phyloP scores from a whole-genome alignment of 2,888 invertebrate genomes.

The Dasysyrphus tricinctus region DNA sequence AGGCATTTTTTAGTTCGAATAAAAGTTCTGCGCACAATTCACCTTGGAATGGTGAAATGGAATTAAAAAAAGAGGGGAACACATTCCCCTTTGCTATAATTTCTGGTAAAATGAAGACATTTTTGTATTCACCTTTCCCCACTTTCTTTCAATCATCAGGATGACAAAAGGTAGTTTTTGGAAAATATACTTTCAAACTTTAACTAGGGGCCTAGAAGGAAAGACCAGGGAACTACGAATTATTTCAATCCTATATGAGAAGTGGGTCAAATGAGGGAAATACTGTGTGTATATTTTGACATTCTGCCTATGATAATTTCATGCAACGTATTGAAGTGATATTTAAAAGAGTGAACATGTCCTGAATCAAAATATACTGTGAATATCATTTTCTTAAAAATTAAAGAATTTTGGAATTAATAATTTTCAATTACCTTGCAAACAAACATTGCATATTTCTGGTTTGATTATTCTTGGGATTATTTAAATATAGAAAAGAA shows the following conservation, averaged over 20 bases:
- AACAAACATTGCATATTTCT: too few relatives aligned
- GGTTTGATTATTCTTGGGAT: too few relatives aligned
- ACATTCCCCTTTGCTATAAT: conserved; percentile 61
- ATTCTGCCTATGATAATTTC: background rate
- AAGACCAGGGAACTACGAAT: background rate
- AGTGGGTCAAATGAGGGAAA: conserved; percentile 10
- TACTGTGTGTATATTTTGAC: background rate
- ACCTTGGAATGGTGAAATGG: conserved; percentile 8
- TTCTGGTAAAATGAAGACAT: conserved; percentile 30
- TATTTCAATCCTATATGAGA: background rate
- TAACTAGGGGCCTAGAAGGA: background rate
- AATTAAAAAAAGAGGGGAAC: conserved; percentile 7
- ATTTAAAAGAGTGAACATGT: too few relatives aligned
- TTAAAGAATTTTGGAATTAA: too few relatives aligned
- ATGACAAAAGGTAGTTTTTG: conserved; percentile 9
- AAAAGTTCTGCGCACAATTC: conserved; percentile 34
- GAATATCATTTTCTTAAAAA: too few relatives aligned
- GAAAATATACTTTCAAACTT: background rate
- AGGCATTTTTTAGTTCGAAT: conserved; percentile 10
- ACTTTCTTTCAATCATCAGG: conserved; percentile 3
- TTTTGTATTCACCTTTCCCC: background rate
- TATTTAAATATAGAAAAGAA: too few relatives aligned
- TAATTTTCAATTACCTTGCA: too few relatives aligned
- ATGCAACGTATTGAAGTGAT: background rate
- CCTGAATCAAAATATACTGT: too few relatives aligned